These are phyloP conservation scores for Brevimyrus niger DNA, from an alignment of 2,113 vertebrate species.

Conservation along the genomic window DNA sequence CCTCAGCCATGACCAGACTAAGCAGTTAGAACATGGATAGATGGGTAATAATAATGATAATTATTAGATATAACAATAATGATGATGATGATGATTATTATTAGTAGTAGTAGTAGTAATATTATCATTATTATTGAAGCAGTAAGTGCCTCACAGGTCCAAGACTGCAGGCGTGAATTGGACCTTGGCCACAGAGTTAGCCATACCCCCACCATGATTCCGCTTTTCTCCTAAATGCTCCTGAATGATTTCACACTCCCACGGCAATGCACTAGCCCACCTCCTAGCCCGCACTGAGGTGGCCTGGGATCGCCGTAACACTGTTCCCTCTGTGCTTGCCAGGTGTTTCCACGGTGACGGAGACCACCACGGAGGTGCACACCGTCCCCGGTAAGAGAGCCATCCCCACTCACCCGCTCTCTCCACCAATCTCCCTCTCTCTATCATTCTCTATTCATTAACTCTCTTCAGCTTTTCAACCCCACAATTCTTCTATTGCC, in stretches of 20 bases:
- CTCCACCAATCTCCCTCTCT: constrained; percentile 4
- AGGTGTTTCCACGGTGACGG: constrained; percentile 14
- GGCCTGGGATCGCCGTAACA: neutral
- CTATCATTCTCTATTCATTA: constrained; percentile 7
- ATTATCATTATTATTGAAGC: neutral
- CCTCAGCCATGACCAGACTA: neutral
- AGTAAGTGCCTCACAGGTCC: neutral
- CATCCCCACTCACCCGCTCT: neutral
- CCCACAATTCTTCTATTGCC: neutral
- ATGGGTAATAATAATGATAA: neutral
- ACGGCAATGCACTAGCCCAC: neutral
- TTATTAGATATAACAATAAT: neutral
- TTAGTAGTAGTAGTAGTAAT: neutral
- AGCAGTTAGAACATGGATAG: neutral
- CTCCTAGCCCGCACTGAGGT: neutral
- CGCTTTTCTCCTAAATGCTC: neutral
- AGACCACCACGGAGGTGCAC: constrained; percentile 6
- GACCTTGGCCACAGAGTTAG: neutral
- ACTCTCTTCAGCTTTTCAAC: neutral
- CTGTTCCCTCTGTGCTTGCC: neutral
- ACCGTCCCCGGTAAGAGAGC: constrained; percentile 5
- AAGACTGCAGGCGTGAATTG: neutral
- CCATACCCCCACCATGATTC: neutral
- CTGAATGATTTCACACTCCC: neutral
- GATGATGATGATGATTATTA: neutral